A percentile compares a stretch with the other conserved stretches of the same genome.
Evolutionary conservation across 2,113 vertebrate species (phyloP).

Genomic region (Capra hircus): DNA sequence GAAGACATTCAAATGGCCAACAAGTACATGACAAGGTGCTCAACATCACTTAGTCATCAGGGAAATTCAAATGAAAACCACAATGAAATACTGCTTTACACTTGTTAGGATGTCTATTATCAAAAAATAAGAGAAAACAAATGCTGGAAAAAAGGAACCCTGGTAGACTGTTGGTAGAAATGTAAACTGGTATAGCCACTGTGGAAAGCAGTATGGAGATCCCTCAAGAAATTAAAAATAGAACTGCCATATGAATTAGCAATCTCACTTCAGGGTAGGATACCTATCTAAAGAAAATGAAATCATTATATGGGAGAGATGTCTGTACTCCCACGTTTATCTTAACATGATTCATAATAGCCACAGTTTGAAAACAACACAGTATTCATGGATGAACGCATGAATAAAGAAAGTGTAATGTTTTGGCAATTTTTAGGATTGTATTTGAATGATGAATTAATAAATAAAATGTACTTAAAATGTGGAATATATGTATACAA

Average conservation of each 20-base stretch:
- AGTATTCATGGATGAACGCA: not conserved
- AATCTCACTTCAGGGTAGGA: not conserved
- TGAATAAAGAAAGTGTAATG: not conserved
- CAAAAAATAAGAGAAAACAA: not conserved
- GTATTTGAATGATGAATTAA: not conserved
- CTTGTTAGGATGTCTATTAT: not conserved
- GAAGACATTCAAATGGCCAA: not conserved
- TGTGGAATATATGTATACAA: not conserved
- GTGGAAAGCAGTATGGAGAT: not conserved
- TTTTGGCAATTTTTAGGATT: not conserved
- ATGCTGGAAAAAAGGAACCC: not conserved
- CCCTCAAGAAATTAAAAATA: not conserved
- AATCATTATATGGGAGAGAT: not conserved
- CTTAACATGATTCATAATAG: not conserved
- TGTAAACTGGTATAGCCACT: not conserved
- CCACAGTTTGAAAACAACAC: not conserved
- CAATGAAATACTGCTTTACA: not conserved
- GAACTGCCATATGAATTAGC: not conserved
- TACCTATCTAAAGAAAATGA: not conserved
- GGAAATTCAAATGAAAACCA: not conserved
- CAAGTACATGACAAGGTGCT: not conserved
- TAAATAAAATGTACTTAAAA: not conserved
- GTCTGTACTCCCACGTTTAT: not conserved
- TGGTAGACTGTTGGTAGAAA: not conserved
- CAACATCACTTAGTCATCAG: not conserved